phyloP scores from a whole-genome alignment of 2,113 vertebrate genomes.

The Zosterops borbonicus region DNA sequence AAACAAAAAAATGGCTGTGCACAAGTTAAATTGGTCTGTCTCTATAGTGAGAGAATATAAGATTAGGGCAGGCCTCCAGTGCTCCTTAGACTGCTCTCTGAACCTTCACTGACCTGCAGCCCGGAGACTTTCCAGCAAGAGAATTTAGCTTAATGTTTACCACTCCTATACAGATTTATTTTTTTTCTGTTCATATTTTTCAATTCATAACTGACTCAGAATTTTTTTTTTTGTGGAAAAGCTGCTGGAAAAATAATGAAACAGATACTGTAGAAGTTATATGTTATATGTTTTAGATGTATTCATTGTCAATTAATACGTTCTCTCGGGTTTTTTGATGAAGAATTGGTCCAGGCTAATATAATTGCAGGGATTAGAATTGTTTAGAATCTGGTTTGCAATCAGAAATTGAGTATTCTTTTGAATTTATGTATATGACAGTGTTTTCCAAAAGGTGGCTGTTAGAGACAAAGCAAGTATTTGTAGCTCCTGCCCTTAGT shows the following conservation, averaged over 20 bases:
- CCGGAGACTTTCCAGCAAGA: neutral
- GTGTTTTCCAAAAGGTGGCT: neutral
- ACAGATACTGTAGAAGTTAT: neutral
- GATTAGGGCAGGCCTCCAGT: neutral
- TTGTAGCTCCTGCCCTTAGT: neutral
- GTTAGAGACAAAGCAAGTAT: neutral
- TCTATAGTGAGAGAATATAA: neutral
- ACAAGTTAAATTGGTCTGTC: neutral
- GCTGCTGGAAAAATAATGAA: neutral
- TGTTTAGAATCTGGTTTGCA: neutral
- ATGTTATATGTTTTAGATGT: neutral
- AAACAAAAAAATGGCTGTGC: neutral
- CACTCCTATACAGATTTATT: neutral
- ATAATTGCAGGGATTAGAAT: neutral
- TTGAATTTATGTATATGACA: neutral
- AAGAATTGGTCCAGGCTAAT: neutral
- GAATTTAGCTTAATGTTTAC: neutral
- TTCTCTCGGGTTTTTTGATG: neutral
- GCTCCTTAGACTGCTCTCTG: neutral
- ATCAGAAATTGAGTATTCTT: neutral
- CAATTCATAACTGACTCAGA: neutral
- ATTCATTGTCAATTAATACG: neutral
- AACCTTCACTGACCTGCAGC: neutral
- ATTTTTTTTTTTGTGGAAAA: neutral
- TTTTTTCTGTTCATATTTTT: neutral